These are phyloP conservation scores for Synaphobranchus kaupii DNA, from an alignment of 2,797 vertebrate species.

Conservation along the genomic window DNA sequence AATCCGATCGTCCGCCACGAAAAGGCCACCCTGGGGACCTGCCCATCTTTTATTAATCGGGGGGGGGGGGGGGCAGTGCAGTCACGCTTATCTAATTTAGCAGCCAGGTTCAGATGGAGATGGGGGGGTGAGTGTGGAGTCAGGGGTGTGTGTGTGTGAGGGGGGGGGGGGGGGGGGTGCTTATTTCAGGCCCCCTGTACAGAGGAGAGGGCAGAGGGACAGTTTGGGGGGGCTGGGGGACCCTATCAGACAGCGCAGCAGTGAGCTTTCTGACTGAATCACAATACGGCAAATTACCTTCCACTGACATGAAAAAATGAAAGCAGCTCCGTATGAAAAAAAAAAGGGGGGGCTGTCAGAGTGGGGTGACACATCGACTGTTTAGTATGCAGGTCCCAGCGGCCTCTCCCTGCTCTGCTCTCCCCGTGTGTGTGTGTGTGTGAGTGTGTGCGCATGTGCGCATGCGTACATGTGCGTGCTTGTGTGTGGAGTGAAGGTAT, in stretches of 20 bases:
- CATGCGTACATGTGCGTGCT: not conserved
- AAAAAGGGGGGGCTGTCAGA: slow-evolving; percentile 61
- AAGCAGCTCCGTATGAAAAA: slow-evolving; percentile 58
- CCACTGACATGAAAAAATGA: slow-evolving; percentile 85
- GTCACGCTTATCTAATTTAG: slow-evolving; percentile 82
- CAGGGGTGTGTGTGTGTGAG: not conserved
- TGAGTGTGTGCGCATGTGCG: not conserved
- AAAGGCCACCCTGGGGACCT: slow-evolving; percentile 70
- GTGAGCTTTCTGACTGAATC: slow-evolving; percentile 79
- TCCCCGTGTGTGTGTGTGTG: slow-evolving; percentile 45
- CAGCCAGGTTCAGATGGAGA: slow-evolving; percentile 74
- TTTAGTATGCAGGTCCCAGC: slow-evolving; percentile 79
- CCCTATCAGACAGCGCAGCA: slow-evolving; percentile 77
- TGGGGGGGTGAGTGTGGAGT: slow-evolving; percentile 40
- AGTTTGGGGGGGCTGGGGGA: slow-evolving; percentile 45
- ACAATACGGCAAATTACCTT: slow-evolving; percentile 85
- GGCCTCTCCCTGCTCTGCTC: slow-evolving; percentile 55
- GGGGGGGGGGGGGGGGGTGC: not conserved
- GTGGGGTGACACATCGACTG: slow-evolving; percentile 84
- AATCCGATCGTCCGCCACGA: slow-evolving; percentile 57
- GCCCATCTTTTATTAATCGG: slow-evolving; percentile 85
- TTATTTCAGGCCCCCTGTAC: slow-evolving; percentile 53
- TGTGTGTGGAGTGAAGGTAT: slow-evolving; percentile 61
- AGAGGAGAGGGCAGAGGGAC: slow-evolving; percentile 49
- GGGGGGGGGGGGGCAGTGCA: slow-evolving; percentile 67